Evolutionary conservation across 2,888 invertebrate genomes (phyloP).

Genomic region (Germaria angustata): DNA sequence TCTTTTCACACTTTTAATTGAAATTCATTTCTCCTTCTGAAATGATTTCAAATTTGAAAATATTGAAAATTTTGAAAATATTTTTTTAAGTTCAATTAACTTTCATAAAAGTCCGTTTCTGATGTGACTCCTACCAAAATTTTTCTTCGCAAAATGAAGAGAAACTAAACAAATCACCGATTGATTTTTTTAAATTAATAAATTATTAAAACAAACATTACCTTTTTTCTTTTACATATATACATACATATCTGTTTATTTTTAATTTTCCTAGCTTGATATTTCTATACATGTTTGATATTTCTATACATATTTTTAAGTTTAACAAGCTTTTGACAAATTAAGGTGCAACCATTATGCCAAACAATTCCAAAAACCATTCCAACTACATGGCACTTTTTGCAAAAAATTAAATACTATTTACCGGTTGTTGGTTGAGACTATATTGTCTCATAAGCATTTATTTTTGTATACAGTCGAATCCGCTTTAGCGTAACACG

Average conservation of each 20-base stretch:
- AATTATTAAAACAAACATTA: slow-evolving; percentile 30
- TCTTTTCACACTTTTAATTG: slow-evolving; percentile 36
- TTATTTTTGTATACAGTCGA: too few species aligned
- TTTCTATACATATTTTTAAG: not conserved
- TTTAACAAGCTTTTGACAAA: slow-evolving; percentile 50
- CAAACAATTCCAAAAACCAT: slow-evolving; percentile 7
- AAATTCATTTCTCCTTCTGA: not conserved
- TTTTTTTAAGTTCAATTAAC: slow-evolving; percentile 52
- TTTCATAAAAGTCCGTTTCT: slow-evolving; percentile 55
- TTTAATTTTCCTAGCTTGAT: not conserved
- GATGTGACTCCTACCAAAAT: slow-evolving; percentile 21
- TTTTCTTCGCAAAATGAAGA: slow-evolving; percentile 24
- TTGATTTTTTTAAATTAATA: slow-evolving; percentile 32
- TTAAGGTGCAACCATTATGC: slow-evolving; percentile 60
- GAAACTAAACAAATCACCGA: slow-evolving; percentile 22
- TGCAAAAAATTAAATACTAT: slow-evolving; percentile 28
- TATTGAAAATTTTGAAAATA: slow-evolving; percentile 16
- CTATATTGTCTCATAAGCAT: slow-evolving; percentile 33
- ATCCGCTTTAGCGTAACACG: too few species aligned
- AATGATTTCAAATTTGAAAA: too few species aligned
- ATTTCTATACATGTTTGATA: not conserved
- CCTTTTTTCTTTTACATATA: not conserved
- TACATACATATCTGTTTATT: not conserved
- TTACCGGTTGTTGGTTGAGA: not conserved
- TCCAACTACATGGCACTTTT: slow-evolving; percentile 12